These are phyloP conservation scores for Acanthopleura granulata DNA, from an alignment of 2,888 invertebrate genomes.

Conservation along the genomic window DNA sequence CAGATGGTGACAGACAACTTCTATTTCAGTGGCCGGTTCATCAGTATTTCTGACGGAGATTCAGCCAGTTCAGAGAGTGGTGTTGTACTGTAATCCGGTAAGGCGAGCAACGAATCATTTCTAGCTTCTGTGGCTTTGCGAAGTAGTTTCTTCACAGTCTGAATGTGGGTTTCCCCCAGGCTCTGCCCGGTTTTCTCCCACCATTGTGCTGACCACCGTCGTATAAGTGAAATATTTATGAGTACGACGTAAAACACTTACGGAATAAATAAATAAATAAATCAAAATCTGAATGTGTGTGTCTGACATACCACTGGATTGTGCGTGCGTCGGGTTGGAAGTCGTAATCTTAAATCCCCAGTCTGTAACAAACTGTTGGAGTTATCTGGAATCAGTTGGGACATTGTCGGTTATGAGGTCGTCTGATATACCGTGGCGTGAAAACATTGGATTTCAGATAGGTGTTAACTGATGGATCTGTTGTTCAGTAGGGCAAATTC, in stretches of 20 bases:
- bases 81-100: slow-evolving; percentile 29
- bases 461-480: slow-evolving; percentile 25
- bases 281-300: slow-evolving; percentile 3
- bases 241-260: too few relatives aligned
- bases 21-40: slow-evolving; percentile 22
- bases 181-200: too few relatives aligned
- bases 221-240: too few relatives aligned
- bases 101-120: slow-evolving; percentile 30
- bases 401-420: slow-evolving; percentile 31
- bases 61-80: slow-evolving; percentile 28
- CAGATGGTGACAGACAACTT: neutral
- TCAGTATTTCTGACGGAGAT: slow-evolving; percentile 33
- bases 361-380: slow-evolving; percentile 26
- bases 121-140: slow-evolving; percentile 26
- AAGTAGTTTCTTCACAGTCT: slow-evolving; percentile 27
- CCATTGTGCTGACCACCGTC: too few relatives aligned
- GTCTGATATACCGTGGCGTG: slow-evolving; percentile 21
- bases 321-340: slow-evolving; percentile 25
- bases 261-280: slow-evolving; percentile 28
- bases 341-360: slow-evolving; percentile 16
- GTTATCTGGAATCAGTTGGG: slow-evolving; percentile 27
- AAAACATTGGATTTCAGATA: slow-evolving; percentile 14
- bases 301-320: slow-evolving; percentile 32
- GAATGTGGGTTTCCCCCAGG: too few relatives aligned
- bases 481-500: slow-evolving; percentile 24